These are phyloP conservation scores for Illadopsis cleaveri DNA, from an alignment of 2,113 vertebrate species.

Conservation along the genomic window DNA sequence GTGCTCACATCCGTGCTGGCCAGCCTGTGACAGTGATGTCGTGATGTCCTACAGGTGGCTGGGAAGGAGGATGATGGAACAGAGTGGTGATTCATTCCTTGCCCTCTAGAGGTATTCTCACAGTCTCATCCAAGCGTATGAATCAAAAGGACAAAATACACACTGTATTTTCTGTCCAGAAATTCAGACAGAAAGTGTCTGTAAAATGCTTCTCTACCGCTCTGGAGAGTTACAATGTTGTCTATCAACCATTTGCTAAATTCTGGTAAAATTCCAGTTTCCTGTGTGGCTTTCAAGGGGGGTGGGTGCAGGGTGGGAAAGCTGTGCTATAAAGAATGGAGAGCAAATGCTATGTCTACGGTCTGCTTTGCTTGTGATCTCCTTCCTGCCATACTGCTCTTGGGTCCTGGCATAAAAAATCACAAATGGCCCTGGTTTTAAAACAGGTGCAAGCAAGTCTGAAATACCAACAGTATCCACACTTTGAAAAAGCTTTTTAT, in stretches of 20 bases:
- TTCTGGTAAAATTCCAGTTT: neutral
- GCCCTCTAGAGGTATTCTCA: neutral
- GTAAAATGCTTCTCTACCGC: neutral
- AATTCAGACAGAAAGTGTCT: neutral
- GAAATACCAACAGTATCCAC: neutral
- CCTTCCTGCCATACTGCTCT: neutral
- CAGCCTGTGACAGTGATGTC: accelerated
- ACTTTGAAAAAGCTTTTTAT: neutral
- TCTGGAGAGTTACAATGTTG: neutral
- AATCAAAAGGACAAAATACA: neutral
- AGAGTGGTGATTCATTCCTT: neutral
- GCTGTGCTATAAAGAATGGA: neutral
- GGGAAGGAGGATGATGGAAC: neutral
- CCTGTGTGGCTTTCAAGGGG: neutral
- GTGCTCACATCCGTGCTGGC: accelerated
- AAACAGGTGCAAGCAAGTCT: neutral
- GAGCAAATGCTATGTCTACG: neutral
- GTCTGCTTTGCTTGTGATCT: neutral
- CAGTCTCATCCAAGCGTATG: neutral
- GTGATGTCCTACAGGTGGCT: neutral
- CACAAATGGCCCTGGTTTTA: neutral
- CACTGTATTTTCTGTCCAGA: neutral
- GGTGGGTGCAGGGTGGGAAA: neutral
- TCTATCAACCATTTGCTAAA: neutral
- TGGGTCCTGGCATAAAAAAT: neutral